Percentiles rank a stretch among this genome's conserved stretches.
Conservation (phyloP, 2,888 invertebrate species). For the Alsophila aescularia region DNA sequence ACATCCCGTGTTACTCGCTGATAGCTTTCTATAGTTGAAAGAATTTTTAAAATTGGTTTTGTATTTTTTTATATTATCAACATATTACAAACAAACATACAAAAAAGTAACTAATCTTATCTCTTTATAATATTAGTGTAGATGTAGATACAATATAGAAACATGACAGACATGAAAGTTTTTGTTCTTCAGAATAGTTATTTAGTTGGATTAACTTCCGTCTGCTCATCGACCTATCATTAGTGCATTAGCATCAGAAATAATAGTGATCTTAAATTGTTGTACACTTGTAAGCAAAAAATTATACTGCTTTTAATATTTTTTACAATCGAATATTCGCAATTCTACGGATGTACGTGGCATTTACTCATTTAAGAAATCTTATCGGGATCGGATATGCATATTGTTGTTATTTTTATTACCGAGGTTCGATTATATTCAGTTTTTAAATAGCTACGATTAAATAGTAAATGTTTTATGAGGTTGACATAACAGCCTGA, state of each 20-base stretch:
- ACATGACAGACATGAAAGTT: not conserved
- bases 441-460: not conserved
- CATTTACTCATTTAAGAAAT: not conserved
- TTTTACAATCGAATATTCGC: not conserved
- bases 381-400: not conserved
- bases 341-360: not conserved
- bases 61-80: too few species aligned
- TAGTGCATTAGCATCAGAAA: slow-evolving; percentile 9
- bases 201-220: slow-evolving; percentile 17
- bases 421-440: not conserved
- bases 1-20: too few species aligned
- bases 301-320: not conserved
- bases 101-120: too few species aligned
- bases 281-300: not conserved
- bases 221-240: slow-evolving; percentile 12
- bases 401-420: not conserved
- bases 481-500: slow-evolving; percentile 33
- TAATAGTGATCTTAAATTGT: not conserved
- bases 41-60: too few species aligned
- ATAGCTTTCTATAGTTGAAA: too few species aligned
- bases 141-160: too few species aligned
- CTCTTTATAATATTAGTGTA: too few species aligned
- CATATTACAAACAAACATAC: too few species aligned
- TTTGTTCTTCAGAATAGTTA: slow-evolving; percentile 5
- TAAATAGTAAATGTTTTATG: not conserved